Evolutionary conservation across 2,797 vertebrate genomes (phyloP).

Genomic region (Pseudochaenichthys georgianus): DNA sequence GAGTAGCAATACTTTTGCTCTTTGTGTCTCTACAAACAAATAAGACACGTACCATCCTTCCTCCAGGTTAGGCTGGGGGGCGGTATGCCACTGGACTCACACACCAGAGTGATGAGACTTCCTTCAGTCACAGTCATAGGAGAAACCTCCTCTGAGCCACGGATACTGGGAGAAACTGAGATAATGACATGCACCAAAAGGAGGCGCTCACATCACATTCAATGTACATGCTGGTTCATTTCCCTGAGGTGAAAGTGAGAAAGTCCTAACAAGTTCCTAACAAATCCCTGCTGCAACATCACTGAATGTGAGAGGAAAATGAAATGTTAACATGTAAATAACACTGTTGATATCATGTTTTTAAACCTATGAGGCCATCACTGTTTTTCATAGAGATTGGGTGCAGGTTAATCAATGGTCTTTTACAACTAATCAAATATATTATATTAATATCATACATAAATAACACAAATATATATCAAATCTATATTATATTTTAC

Average conservation of each 20-base stretch:
- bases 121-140: constrained; percentile 91
- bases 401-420: not conserved
- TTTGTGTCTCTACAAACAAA: not conserved
- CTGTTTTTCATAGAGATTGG: not conserved
- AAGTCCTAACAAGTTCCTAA: too few relatives aligned
- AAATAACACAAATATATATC: too few relatives aligned
- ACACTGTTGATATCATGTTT: not conserved
- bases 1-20: not conserved
- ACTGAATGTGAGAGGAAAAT: too few relatives aligned
- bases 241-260: not conserved
- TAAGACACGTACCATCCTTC: constrained; percentile 87
- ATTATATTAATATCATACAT: too few relatives aligned
- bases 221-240: not conserved
- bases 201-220: constrained; percentile 48
- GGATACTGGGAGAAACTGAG: constrained; percentile 92
- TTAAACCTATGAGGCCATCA: not conserved
- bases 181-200: constrained; percentile 56
- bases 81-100: constrained; percentile 96
- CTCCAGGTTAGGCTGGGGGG: constrained; percentile 93
- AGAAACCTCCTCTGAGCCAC: constrained; percentile 86
- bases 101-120: constrained; percentile 89
- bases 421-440: not conserved
- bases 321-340: not conserved
- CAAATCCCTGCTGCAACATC: too few relatives aligned
- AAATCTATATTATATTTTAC: not conserved